A percentile compares a stretch with the other conserved stretches of the same genome.
Conservation (phyloP, 1,140 invertebrate species). For the Rhagoletis pomonella region DNA sequence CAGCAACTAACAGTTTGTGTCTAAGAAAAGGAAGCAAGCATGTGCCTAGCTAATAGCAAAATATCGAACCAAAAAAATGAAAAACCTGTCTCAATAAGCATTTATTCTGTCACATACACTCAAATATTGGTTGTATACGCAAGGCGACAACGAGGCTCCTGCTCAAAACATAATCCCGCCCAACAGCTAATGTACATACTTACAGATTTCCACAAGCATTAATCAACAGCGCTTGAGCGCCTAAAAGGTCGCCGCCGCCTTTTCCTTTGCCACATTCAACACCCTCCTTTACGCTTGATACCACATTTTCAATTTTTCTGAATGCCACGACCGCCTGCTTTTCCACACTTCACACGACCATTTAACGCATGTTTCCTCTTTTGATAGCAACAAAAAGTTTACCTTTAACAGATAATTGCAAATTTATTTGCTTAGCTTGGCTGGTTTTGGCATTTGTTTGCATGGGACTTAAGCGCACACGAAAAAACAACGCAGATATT, state of each 20-base stretch:
- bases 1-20: too few relatives aligned
- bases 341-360: neutral
- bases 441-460: neutral
- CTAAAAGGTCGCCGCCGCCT: conserved; percentile 5
- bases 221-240: conserved; percentile 8
- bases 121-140: neutral
- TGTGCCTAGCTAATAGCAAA: too few relatives aligned
- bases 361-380: neutral
- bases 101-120: neutral
- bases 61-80: neutral
- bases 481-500: too few relatives aligned
- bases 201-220: neutral
- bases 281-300: neutral
- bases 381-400: neutral
- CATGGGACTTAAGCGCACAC: neutral
- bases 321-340: neutral
- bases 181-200: neutral
- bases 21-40: too few relatives aligned
- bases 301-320: neutral
- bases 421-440: conserved; percentile 24
- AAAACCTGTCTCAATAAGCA: neutral
- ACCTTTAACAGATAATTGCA: conserved; percentile 20
- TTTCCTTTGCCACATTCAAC: neutral
- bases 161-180: neutral
- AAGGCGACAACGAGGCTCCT: too few relatives aligned